A percentile compares a stretch with the other conserved stretches of the same genome.
Evolutionary conservation across 2,888 invertebrate genomes (phyloP).

Genomic region (Lasioglossum morio): DNA sequence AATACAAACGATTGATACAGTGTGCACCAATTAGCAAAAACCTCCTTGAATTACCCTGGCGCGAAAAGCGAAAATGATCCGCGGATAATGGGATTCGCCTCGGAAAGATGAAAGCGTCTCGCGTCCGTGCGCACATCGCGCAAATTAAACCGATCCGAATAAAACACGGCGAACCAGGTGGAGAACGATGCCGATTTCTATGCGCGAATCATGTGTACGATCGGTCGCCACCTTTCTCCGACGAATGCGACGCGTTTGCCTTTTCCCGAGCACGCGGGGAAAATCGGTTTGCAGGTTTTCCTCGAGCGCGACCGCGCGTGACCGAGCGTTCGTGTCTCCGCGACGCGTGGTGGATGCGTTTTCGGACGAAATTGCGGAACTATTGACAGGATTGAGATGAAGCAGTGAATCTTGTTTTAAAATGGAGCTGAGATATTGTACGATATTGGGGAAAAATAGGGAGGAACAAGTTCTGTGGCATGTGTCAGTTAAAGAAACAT

Average conservation of each 20-base stretch:
- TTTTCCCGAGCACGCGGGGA: background rate
- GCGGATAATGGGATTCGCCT: constrained; percentile 2
- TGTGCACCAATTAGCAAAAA: background rate
- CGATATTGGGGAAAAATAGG: background rate
- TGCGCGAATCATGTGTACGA: background rate
- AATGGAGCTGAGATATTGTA: background rate
- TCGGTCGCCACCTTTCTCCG: constrained; percentile 37
- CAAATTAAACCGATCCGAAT: background rate
- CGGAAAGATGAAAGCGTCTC: constrained; percentile 32
- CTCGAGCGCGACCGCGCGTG: background rate
- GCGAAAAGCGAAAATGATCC: background rate
- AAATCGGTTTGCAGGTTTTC: constrained; percentile 21
- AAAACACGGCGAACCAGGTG: background rate
- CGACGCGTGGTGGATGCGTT: background rate
- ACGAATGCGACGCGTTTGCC: background rate
- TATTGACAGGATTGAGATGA: background rate
- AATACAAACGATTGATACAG: background rate
- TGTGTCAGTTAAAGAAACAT: background rate
- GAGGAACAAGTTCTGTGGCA: background rate
- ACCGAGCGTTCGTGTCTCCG: constrained; percentile 19
- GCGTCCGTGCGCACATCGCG: constrained; percentile 17
- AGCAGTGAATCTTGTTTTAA: background rate
- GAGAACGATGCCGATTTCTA: constrained; percentile 7
- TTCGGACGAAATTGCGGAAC: background rate
- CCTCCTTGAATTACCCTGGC: background rate